These are phyloP conservation scores for Dryobates pubescens DNA, from an alignment of 2,797 vertebrate genomes.

Conservation along the genomic window DNA sequence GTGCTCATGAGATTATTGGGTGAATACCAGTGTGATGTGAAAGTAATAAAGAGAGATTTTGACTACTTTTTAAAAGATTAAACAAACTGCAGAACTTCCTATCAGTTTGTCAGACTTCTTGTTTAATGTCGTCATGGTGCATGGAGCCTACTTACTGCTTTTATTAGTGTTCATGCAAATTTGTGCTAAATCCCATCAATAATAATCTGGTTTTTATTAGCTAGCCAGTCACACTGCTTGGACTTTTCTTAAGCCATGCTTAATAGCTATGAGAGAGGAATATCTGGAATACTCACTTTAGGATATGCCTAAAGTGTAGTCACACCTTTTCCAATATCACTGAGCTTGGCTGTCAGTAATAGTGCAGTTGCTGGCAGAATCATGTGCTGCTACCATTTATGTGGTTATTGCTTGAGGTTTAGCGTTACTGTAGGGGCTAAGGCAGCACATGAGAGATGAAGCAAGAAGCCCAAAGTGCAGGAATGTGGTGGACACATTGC, in stretches of 20 bases:
- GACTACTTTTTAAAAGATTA: not conserved
- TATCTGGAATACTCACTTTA: not conserved
- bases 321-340: not conserved
- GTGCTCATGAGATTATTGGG: not conserved
- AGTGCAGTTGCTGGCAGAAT: not conserved
- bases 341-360: not conserved
- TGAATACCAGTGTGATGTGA: not conserved
- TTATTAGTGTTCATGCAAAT: slow-evolving; percentile 32
- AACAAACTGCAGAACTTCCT: not conserved
- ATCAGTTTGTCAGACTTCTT: slow-evolving; percentile 19
- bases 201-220: slow-evolving; percentile 29
- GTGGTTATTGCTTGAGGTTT: not conserved
- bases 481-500: not conserved
- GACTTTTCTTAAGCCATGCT: not conserved
- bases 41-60: not conserved
- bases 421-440: not conserved
- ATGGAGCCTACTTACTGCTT: not conserved
- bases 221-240: not conserved
- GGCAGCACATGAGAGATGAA: not conserved
- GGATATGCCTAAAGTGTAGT: not conserved
- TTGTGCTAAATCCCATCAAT: slow-evolving; percentile 22
- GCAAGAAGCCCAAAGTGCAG: not conserved
- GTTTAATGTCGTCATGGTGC: slow-evolving; percentile 24
- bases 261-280: not conserved
- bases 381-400: not conserved